These are phyloP conservation scores for Aphaenogaster ashmeadi DNA, from an alignment of 1,140 invertebrate species.

Conservation along the genomic window DNA sequence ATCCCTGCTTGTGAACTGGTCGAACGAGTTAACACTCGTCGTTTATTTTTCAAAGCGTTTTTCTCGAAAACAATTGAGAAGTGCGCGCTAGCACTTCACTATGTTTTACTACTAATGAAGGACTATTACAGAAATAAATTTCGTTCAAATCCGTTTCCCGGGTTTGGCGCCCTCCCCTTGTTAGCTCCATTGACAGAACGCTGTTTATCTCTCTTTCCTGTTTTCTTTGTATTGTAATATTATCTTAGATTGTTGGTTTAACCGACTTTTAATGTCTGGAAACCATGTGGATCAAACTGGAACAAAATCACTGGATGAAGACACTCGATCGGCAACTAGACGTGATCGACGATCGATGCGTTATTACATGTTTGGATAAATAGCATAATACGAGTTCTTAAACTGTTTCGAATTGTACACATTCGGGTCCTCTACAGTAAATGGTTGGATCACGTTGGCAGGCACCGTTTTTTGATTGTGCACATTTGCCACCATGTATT, in stretches of 20 bases:
- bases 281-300: not conserved
- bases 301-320: not conserved
- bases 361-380: conserved; percentile 81
- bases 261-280: not conserved
- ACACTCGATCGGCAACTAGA: not conserved
- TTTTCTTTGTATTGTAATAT: not conserved
- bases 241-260: not conserved
- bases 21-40: no score
- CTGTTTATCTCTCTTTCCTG: not conserved
- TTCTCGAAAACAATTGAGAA: no score
- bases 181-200: not conserved
- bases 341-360: not conserved
- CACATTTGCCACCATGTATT: conserved; percentile 81
- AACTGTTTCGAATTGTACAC: conserved; percentile 80
- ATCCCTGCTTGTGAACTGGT: no score
- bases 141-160: no score
- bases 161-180: no score
- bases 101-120: no score
- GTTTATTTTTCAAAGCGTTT: no score
- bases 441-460: conserved; percentile 77
- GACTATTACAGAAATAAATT: no score
- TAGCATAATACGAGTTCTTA: conserved; percentile 80
- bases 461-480: conserved; percentile 77
- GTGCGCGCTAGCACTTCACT: no score
- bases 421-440: conserved; percentile 79